phyloP scores from a whole-genome alignment of 2,113 vertebrate genomes.

The Rhombomys opimus region DNA sequence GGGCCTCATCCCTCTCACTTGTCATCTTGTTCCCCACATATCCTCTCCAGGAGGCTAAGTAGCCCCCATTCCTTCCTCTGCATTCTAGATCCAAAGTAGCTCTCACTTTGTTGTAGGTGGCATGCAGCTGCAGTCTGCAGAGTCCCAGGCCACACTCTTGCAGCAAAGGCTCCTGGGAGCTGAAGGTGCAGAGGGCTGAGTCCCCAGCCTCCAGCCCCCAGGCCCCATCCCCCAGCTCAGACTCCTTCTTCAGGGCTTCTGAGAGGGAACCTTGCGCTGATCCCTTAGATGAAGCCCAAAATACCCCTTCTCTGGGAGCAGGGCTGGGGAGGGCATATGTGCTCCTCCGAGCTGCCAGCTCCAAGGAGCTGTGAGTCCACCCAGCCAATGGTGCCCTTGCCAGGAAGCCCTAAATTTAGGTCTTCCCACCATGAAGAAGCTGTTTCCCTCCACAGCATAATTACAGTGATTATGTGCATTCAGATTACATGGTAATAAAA shows the following conservation, averaged over 20 bases:
- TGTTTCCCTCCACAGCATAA: slow-evolving; percentile 88
- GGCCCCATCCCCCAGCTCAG: neutral
- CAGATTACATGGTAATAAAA: slow-evolving; percentile 92
- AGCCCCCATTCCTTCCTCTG: neutral
- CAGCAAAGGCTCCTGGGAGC: neutral
- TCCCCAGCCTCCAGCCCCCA: neutral
- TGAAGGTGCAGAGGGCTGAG: neutral
- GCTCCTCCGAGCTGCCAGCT: slow-evolving; percentile 39
- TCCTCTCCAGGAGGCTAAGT: neutral
- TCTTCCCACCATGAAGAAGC: slow-evolving; percentile 79
- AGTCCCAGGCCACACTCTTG: neutral
- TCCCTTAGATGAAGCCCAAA: slow-evolving; percentile 5
- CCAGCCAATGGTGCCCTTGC: slow-evolving; percentile 71
- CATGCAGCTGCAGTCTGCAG: neutral
- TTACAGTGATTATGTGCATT: slow-evolving; percentile 92
- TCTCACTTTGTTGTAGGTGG: neutral
- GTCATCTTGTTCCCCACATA: neutral
- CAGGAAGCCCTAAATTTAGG: slow-evolving; percentile 86
- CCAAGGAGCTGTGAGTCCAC: slow-evolving; percentile 58
- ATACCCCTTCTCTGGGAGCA: neutral
- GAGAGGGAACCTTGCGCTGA: neutral
- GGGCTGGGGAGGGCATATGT: slow-evolving; percentile 32
- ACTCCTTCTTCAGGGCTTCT: neutral
- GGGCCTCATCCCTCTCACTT: neutral
- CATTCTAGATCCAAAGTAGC: neutral